phyloP scores from a whole-genome alignment of 1,140 invertebrate genomes.

The Drosophila ohnishii region DNA sequence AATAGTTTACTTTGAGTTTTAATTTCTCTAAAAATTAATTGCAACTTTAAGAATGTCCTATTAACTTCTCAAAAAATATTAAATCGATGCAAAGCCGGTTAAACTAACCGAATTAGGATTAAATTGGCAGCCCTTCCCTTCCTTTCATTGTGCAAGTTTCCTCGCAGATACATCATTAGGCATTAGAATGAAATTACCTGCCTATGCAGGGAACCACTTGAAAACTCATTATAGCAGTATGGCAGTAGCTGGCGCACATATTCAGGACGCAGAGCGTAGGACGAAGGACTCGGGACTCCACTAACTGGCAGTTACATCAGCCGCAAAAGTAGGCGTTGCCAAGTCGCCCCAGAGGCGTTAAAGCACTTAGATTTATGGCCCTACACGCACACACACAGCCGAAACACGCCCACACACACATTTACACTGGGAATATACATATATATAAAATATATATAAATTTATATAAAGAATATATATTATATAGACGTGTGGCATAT shows the following conservation, averaged over 20 bases:
- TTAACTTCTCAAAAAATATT: neutral
- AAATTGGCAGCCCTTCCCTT: neutral
- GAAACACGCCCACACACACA: constrained; percentile 46
- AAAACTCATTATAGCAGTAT: constrained; percentile 74
- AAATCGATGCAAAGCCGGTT: neutral
- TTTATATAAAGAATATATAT: constrained; percentile 8
- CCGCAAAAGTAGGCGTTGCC: constrained; percentile 75
- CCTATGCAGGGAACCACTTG: constrained; percentile 78
- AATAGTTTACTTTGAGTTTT: neutral
- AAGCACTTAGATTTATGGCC: constrained; percentile 80
- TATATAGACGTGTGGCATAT: constrained; percentile 25
- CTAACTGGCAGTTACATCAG: constrained; percentile 71
- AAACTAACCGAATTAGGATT: constrained; percentile 28
- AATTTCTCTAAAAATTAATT: neutral
- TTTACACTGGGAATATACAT: neutral
- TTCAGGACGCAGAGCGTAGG: neutral
- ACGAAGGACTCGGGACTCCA: constrained; percentile 19
- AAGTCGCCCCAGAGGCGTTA: constrained; percentile 72
- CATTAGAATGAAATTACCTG: constrained; percentile 78
- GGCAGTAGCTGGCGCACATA: constrained; percentile 47
- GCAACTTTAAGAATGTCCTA: neutral
- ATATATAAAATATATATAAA: constrained; percentile 7
- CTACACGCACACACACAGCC: constrained; percentile 38
- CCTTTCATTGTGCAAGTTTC: constrained; percentile 38
- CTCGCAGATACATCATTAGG: constrained; percentile 73